These are phyloP conservation scores for Catostomus latipinnis DNA, from an alignment of 2,797 vertebrate species.

Conservation along the genomic window DNA sequence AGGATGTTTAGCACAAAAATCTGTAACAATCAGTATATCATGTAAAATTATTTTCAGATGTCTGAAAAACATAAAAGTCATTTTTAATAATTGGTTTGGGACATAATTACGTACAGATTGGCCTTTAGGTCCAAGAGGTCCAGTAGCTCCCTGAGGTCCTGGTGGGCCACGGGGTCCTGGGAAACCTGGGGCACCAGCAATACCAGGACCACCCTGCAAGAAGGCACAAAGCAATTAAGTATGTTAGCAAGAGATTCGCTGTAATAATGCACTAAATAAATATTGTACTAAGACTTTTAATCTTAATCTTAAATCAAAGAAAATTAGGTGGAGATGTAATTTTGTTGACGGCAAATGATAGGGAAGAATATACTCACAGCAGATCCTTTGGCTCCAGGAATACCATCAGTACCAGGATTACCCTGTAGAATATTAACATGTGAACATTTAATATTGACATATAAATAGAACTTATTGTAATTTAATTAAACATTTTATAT, in stretches of 20 bases:
- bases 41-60: not conserved
- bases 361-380: constrained; percentile 81
- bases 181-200: constrained; percentile 96
- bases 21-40: not conserved
- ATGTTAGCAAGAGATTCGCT: not conserved
- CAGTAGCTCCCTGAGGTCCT: constrained; percentile 94
- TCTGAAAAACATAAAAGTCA: not conserved
- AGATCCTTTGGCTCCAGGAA: constrained; percentile 94
- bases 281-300: not conserved
- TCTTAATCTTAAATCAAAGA: not conserved
- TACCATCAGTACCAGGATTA: constrained; percentile 95
- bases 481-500: not conserved
- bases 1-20: not conserved
- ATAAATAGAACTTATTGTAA: not conserved
- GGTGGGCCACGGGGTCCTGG: constrained; percentile 95
- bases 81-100: not conserved
- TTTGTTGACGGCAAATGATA: not conserved
- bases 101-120: constrained; percentile 83
- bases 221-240: constrained; percentile 14
- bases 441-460: not conserved
- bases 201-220: constrained; percentile 88
- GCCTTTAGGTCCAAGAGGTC: constrained; percentile 93
- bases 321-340: not conserved
- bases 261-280: not conserved
- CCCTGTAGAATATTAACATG: constrained; percentile 75